Evolutionary conservation across 1,140 invertebrate genomes (phyloP).

Genomic region (Probaryconus sp.): DNA sequence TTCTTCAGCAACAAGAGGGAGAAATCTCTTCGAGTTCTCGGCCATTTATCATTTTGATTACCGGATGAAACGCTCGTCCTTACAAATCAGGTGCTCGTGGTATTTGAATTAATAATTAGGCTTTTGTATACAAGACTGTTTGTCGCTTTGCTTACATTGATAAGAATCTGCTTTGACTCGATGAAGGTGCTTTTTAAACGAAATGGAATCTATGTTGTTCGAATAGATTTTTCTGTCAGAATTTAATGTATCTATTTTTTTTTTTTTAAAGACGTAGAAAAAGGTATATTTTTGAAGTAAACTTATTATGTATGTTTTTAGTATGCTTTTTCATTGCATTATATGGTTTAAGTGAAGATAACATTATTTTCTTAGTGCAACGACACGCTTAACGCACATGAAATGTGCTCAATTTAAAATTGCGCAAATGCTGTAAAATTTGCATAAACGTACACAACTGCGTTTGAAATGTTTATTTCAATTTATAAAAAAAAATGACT

Average conservation of each 20-base stretch:
- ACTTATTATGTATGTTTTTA: too few relatives aligned
- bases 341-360: too few relatives aligned
- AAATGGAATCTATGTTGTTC: too few relatives aligned
- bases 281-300: too few relatives aligned
- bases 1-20: conserved; percentile 3
- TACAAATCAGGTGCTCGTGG: conserved; percentile 9
- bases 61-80: conserved; percentile 17
- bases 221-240: too few relatives aligned
- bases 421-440: conserved; percentile 38
- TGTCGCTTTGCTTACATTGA: conserved; percentile 16
- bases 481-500: conserved; percentile 13
- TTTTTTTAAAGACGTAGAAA: too few relatives aligned
- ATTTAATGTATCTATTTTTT: too few relatives aligned
- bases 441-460: conserved; percentile 10
- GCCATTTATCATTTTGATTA: conserved; percentile 30
- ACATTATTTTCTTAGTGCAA: too few relatives aligned
- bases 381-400: conserved; percentile 22
- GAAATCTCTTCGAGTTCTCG: not conserved
- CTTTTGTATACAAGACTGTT: conserved; percentile 9
- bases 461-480: not conserved
- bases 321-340: too few relatives aligned
- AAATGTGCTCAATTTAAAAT: conserved; percentile 33
- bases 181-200: too few relatives aligned
- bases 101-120: conserved; percentile 37
- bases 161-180: too few relatives aligned